phyloP scores from a whole-genome alignment of 2,797 vertebrate species.

The Eidolon dupreanum region DNA sequence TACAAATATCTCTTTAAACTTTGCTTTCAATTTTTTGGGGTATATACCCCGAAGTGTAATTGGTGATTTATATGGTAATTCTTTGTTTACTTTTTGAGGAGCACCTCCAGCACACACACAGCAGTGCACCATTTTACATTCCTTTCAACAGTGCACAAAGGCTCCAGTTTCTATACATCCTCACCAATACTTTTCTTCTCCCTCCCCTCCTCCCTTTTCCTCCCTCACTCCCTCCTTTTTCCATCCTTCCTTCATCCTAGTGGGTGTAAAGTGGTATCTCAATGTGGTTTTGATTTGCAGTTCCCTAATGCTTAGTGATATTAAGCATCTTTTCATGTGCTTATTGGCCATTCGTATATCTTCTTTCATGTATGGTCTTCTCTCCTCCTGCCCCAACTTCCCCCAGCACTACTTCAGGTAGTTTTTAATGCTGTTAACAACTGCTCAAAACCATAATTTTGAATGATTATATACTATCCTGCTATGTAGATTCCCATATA shows the following conservation, averaged over 20 bases:
- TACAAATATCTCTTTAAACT: not conserved
- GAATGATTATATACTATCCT: not conserved
- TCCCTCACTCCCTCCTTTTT: not conserved
- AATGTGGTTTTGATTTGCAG: not conserved
- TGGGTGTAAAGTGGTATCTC: not conserved
- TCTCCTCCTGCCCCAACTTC: not conserved
- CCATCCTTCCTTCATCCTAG: not conserved
- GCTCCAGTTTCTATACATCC: not conserved
- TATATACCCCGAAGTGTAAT: not conserved
- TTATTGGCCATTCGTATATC: not conserved
- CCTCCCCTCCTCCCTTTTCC: not conserved
- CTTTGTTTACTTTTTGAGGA: not conserved
- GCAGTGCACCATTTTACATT: not conserved
- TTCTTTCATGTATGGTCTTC: not conserved
- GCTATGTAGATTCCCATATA: not conserved
- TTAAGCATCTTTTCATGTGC: not conserved
- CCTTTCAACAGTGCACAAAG: fast-evolving
- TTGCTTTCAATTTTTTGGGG: not conserved
- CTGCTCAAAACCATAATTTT: not conserved
- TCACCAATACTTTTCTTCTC: not conserved
- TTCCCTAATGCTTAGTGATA: not conserved
- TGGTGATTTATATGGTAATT: not conserved
- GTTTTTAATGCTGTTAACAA: not conserved
- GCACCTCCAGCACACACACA: no score
- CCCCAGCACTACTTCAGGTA: not conserved